Base-by-base conservation (phyloP, 2,113 vertebrate species). In the Nerophis lumbriciformis region DNA sequence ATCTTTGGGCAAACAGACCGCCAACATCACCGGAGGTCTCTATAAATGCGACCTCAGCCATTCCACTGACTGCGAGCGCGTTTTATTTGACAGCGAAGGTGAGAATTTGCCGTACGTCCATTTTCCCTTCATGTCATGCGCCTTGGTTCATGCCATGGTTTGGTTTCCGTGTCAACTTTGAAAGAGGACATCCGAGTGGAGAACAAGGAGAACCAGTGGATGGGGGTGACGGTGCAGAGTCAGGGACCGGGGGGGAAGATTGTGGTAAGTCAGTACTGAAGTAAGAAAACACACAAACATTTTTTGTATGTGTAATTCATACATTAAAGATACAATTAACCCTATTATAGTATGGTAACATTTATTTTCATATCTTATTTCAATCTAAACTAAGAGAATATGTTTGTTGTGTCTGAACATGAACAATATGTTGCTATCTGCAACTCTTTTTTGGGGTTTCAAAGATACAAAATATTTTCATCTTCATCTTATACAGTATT, bases 161-260 rank as follows among this genome's bases (percentile, higher is more conserved):
- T 21, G 55, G 14, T 16, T 28, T 50, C 10, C 3, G 28, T 42
- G 8, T 60, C 0, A 2, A 51, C 62, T 56, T 53, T 83, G 4
- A 67, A 36, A 99, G 97, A 91, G 83, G 85, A 98, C 73, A 66
- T 75, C 0, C 14, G 0, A 0, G 12, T 1, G 0, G 97, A 99
- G 83, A 95, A 91, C 81, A 99, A 99, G 87, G 92, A 96, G 79
- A 90, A 98, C 72, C 97, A 99, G 1, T 99, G 97, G 97, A 97
- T 99, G 95, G 97, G 97, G 42, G 97, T 99, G 61, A 95, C 93
- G 8, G 95, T 99, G 14, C 92, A 92, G 78, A 99, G 97, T 75
- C 97, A 99, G 78, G 95, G 96, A 6, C 95, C 95, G 1, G 97
- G 97, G 48, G 97, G 97, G 59, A 98, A 99, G 71, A 90, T 99